These are phyloP conservation scores for Meloidogyne floridensis DNA, from an alignment of 1,140 invertebrate species.

Conservation along the genomic window DNA sequence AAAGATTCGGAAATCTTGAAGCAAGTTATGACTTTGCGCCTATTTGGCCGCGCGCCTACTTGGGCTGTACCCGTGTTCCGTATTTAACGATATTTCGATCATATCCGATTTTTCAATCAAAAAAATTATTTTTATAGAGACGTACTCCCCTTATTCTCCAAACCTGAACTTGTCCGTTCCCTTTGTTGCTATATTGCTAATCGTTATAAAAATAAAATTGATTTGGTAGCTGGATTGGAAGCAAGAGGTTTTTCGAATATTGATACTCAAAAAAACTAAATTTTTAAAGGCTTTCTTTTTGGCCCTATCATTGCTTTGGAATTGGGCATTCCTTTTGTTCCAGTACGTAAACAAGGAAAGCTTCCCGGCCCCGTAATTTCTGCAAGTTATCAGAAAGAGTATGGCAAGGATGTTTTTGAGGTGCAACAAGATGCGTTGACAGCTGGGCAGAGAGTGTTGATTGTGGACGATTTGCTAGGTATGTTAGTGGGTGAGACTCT, in stretches of 20 bases:
- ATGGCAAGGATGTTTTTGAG: conserved; percentile 33
- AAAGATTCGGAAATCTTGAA: too few relatives aligned
- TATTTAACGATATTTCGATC: background rate
- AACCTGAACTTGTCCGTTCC: conserved; percentile 23
- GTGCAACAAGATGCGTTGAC: conserved; percentile 15
- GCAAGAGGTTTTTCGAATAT: conserved; percentile 13
- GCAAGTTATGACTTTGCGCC: too few relatives aligned
- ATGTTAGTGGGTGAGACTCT: background rate
- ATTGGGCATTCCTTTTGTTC: conserved; percentile 32
- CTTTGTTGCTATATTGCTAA: conserved; percentile 27
- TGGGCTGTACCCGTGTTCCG: too few relatives aligned
- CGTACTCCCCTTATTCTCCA: conserved; percentile 29
- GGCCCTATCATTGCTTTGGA: conserved; percentile 34
- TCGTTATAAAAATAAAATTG: conserved; percentile 29
- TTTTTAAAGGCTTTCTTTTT: conserved; percentile 39
- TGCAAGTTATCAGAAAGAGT: conserved; percentile 34
- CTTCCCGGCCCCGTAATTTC: conserved; percentile 28
- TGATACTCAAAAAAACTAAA: background rate
- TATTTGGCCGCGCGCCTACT: too few relatives aligned
- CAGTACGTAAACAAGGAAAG: conserved; percentile 34
- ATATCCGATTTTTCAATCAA: background rate
- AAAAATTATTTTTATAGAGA: conserved; percentile 30
- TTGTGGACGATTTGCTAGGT: conserved; percentile 36
- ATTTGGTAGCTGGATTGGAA: conserved; percentile 32
- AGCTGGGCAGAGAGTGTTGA: conserved; percentile 21